Base-by-base conservation (phyloP, 1,140 invertebrate species). In the Drosophila kikkawai region DNA sequence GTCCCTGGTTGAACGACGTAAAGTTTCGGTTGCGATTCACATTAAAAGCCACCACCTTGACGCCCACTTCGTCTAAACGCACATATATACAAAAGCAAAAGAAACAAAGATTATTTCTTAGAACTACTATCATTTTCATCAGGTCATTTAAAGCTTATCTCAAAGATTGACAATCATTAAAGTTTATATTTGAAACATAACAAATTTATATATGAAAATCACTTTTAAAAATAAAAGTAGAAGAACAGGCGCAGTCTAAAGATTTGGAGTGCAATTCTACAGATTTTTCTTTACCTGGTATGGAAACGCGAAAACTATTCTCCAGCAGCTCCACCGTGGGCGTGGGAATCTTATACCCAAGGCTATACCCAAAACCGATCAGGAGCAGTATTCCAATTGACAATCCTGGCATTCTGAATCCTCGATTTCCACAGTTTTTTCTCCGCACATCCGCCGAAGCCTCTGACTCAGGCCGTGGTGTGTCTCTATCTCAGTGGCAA, bases 1-100 rank as follows among this genome's bases (percentile, higher is more conserved):
- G 79, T 4, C 91, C 91, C 63, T 82, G 69, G 29, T 79, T 83
- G 19, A 91, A 91, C 11, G 73, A 66, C 7, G 75, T 80, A 45
- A 92, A 91, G 17, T 79, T 87, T 26, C 78, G 84, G 64, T 92
- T 92, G 37, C 82, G 79, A 73, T 92, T 92, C 7, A 88, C 79
- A 84, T 92, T 86, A 34, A 90, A 92, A 7, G 91, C 82, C 15
- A 92, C 91, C 36, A 74, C 70, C 64, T 79, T 85, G 0, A 92
- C 77, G 6, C 82, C 91, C 19, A 47, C 41, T 26, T 91, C 84
- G 65, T 92, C 91, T 92, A 53, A 39, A 45, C 9, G 22, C 3
- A 37, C 13, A 32, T 3, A 42, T 1, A 13, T 39, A 2, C 3
- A 17, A 58, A 39, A 51, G 9, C n/a, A 39, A 11, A 45, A 9